These are phyloP conservation scores for Asarcornis scutulata DNA, from an alignment of 2,113 vertebrate genomes.

Conservation along the genomic window DNA sequence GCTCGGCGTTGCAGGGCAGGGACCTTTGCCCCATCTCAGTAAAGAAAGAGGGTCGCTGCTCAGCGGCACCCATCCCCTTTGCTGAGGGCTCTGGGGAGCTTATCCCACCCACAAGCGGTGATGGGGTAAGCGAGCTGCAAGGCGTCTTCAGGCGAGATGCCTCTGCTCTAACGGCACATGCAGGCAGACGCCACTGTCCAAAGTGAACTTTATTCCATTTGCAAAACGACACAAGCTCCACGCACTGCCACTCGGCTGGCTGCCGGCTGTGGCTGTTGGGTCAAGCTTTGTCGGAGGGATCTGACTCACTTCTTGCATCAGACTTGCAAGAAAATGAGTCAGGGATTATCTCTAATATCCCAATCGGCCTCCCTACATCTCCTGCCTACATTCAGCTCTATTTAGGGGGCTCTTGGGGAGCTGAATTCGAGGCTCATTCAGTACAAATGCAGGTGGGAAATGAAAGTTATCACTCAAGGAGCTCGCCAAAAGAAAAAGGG, in stretches of 20 bases:
- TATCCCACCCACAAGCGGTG: not conserved
- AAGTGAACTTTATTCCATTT: conserved; percentile 63
- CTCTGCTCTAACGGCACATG: not conserved
- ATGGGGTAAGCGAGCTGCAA: not conserved
- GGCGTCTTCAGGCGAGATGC: not conserved
- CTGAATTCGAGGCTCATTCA: not conserved
- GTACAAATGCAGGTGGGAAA: not conserved
- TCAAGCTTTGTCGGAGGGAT: conserved; percentile 10
- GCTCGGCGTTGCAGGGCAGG: not conserved
- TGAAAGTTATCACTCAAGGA: not conserved
- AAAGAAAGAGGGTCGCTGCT: not conserved
- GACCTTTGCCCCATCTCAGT: not conserved
- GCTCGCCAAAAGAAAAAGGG: not conserved
- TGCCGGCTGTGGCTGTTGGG: not conserved
- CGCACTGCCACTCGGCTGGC: not conserved
- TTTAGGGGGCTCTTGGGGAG: not conserved
- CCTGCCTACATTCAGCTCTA: not conserved
- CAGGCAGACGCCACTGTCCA: not conserved
- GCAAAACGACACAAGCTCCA: not conserved
- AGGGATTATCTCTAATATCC: conserved; percentile 1
- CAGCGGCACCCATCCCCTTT: not conserved
- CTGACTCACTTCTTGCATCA: conserved; percentile 64
- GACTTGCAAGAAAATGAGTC: conserved; percentile 38
- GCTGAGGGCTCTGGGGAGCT: not conserved
- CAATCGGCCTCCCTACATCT: not conserved